Evolutionary conservation across 2,113 vertebrate genomes (phyloP), one percentile per base, ranked within the genome.

Genomic region (Oryzias curvinotus): DNA sequence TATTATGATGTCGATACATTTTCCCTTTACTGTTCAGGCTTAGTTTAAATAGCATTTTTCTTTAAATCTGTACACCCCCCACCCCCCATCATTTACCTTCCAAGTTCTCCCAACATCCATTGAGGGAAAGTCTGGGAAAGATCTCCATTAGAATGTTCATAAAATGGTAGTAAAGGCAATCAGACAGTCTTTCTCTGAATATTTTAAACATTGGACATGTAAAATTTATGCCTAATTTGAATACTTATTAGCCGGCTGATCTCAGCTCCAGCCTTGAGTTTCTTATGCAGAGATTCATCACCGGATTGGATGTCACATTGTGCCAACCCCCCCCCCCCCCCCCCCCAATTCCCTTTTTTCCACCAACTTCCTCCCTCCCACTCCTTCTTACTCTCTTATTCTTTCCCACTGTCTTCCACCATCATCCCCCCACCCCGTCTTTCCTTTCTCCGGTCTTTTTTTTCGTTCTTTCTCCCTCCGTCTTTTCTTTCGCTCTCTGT

Each of bases 141-240:
- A 48, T 48, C 82, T 87, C 78, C 89, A 94, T 95, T 95, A 93
- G 89, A 94, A 95, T 96, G 93, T 95, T 96, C 93, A 91, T 96
- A 94, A 94, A 95, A 93, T 85, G 55, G 87, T 92, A 93, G 92
- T 95, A 95, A 96, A 92, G 91, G 94, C 93, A 96, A 95, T 97
- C 94, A 95, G 93, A 87, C 93, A 89, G 89, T 92, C 92, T 93
- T 96, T 95, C 94, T 94, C 93, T 96, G 95, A 98, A 98, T 98
- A 97, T 97, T 98, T 98, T 95, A 96, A 97, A 96, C 93, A 95
- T 93, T 88, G 90, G 93, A 87, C 96, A 97, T 99, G 94, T 95
- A 98, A 97, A 98, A 98, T 98, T 96, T 95, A 97, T 98, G 94
- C 92, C 93, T 96, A 94, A 98, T 98, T 97, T 97, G 94, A 98